Evolutionary conservation across 2,113 vertebrate genomes (phyloP).

Genomic region (Boulengeromyrus knoepffleri): DNA sequence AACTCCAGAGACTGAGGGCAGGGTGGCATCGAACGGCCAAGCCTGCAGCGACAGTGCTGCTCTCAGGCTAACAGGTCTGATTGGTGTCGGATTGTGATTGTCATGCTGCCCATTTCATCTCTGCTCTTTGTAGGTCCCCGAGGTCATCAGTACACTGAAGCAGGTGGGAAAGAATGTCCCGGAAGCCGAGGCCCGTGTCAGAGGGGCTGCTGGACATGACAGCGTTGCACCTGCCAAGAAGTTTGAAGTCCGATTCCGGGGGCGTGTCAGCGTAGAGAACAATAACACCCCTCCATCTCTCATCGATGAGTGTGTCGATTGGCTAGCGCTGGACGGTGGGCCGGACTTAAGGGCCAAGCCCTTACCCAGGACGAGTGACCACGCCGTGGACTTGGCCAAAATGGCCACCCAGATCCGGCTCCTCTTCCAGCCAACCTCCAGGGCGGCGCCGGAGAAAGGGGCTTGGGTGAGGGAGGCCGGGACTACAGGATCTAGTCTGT

Average conservation of each 20-base stretch:
- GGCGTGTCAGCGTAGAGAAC: slow-evolving; percentile 81
- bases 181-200: slow-evolving; percentile 47
- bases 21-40: background rate
- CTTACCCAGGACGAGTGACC: slow-evolving; percentile 15
- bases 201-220: slow-evolving; percentile 51
- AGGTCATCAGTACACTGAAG: slow-evolving; percentile 89
- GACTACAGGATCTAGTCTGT: slow-evolving; percentile 53
- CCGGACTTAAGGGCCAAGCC: slow-evolving; percentile 25
- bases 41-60: background rate
- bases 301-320: slow-evolving; percentile 96
- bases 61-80: background rate
- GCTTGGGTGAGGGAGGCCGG: background rate
- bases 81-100: background rate
- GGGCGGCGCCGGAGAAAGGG: slow-evolving; percentile 7
- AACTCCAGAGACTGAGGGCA: background rate
- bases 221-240: slow-evolving; percentile 78
- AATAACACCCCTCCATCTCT: slow-evolving; percentile 89
- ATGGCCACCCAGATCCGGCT: slow-evolving; percentile 52
- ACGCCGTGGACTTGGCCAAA: slow-evolving; percentile 30
- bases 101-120: background rate
- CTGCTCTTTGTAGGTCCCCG: slow-evolving; percentile 69
- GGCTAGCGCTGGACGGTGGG: slow-evolving; percentile 69
- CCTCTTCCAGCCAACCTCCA: slow-evolving; percentile 53
- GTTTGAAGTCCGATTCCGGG: slow-evolving; percentile 93
- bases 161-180: slow-evolving; percentile 81